Percentiles rank a stretch among this genome's conserved stretches.
phyloP scores from a whole-genome alignment of 2,888 invertebrate species.

The Luperina nickerlii region DNA sequence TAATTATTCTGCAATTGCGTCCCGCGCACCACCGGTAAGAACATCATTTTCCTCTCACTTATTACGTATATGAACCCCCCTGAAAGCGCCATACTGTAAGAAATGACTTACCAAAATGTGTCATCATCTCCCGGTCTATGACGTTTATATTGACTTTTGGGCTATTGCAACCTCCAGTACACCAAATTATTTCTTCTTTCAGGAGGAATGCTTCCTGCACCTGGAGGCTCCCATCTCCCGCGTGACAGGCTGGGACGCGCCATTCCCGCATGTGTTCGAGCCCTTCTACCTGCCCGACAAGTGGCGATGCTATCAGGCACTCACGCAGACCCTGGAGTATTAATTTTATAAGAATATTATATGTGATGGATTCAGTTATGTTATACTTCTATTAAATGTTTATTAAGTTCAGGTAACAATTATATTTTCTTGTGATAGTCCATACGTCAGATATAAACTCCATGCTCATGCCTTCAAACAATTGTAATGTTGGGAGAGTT shows the following conservation, averaged over 20 bases:
- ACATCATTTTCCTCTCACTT: too few species aligned
- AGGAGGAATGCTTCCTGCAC: conserved; percentile 98
- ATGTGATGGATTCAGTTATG: conserved; percentile 8
- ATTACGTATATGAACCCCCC: too few species aligned
- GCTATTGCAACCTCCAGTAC: background rate
- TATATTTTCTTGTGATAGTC: background rate
- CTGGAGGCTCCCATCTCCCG: conserved; percentile 97
- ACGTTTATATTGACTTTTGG: too few species aligned
- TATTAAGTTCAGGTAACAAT: background rate
- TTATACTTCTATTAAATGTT: conserved; percentile 18
- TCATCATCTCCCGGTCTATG: too few species aligned
- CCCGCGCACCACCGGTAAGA: too few species aligned
- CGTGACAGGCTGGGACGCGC: conserved; percentile 98
- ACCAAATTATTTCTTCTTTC: conserved; percentile 55
- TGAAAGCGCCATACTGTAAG: too few species aligned
- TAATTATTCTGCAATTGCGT: too few species aligned
- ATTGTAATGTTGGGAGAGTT: background rate
- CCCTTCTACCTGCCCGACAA: conserved; percentile 98
- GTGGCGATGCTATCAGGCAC: conserved; percentile 96
- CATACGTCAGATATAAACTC: too few species aligned
- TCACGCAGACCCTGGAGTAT: conserved; percentile 94
- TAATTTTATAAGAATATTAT: conserved; percentile 16
- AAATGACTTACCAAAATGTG: too few species aligned
- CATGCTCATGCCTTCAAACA: background rate
- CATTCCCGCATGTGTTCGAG: conserved; percentile 99